These are phyloP conservation scores for Callosobruchus maculatus DNA, from an alignment of 2,888 invertebrate genomes.

Conservation along the genomic window DNA sequence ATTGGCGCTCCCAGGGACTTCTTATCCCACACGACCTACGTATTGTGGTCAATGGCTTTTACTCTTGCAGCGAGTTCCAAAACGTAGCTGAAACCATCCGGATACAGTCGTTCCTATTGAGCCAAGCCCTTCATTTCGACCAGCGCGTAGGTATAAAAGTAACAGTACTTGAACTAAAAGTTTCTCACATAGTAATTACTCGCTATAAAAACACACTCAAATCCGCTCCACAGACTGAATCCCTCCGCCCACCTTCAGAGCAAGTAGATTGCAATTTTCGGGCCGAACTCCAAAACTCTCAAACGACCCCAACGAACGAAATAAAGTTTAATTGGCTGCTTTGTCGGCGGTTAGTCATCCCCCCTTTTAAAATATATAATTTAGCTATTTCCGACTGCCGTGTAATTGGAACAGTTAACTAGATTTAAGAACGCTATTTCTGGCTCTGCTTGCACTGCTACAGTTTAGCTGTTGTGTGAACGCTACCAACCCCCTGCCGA, in stretches of 20 bases:
- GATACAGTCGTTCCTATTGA: no score
- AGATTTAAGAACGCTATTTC: slow-evolving; percentile 38
- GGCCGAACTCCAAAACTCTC: background rate
- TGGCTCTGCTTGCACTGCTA: background rate
- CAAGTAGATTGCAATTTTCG: background rate
- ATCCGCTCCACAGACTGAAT: background rate
- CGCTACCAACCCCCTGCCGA: no score
- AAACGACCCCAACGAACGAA: slow-evolving; percentile 17
- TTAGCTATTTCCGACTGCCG: slow-evolving; percentile 34
- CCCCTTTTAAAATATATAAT: slow-evolving; percentile 34
- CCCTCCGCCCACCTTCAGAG: background rate
- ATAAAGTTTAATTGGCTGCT: slow-evolving; percentile 32
- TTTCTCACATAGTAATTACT: background rate
- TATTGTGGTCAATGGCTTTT: no score
- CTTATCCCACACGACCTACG: no score
- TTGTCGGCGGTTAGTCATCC: slow-evolving; percentile 28
- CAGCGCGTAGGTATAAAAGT: background rate
- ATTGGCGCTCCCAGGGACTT: no score
- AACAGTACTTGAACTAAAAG: background rate
- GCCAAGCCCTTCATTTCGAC: background rate
- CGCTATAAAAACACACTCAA: background rate
- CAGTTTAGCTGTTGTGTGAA: background rate
- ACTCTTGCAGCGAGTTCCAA: no score
- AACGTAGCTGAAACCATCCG: no score
- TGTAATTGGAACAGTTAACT: slow-evolving; percentile 39